A percentile compares a stretch with the other conserved stretches of the same genome.
phyloP scores from a whole-genome alignment of 2,888 invertebrate genomes.

The Andricus curvator region DNA sequence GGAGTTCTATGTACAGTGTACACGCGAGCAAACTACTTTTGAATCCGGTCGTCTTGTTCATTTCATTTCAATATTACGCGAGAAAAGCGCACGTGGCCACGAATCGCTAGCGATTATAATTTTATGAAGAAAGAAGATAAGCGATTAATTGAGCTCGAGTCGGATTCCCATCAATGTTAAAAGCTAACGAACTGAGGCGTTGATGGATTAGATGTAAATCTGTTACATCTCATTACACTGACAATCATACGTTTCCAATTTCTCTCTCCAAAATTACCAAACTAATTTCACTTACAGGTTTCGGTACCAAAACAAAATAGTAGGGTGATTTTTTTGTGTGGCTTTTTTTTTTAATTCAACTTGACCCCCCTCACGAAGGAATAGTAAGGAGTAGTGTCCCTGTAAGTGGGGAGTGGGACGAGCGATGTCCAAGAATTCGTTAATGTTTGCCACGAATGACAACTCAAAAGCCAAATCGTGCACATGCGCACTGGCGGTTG shows the following conservation, averaged over 20 bases:
- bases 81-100: constrained; percentile 23
- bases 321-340: too few species aligned
- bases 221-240: neutral
- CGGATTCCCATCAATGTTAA: neutral
- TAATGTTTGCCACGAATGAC: too few species aligned
- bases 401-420: too few species aligned
- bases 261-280: too few species aligned
- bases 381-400: too few species aligned
- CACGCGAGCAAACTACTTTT: constrained; percentile 21
- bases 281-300: too few species aligned
- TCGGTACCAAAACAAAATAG: too few species aligned
- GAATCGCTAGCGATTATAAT: constrained; percentile 22
- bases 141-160: constrained; percentile 3
- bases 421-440: too few species aligned
- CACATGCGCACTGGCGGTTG: too few species aligned
- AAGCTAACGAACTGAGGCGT: neutral
- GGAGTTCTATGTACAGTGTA: constrained; percentile 49
- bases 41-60: constrained; percentile 1
- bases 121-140: constrained; percentile 6
- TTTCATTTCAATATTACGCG: constrained; percentile 33
- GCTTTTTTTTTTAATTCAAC: too few species aligned
- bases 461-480: too few species aligned
- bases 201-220: neutral
- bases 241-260: neutral
- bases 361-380: too few species aligned